These are phyloP conservation scores for Lucinisca nassula DNA, from an alignment of 2,888 invertebrate genomes.

Conservation along the genomic window DNA sequence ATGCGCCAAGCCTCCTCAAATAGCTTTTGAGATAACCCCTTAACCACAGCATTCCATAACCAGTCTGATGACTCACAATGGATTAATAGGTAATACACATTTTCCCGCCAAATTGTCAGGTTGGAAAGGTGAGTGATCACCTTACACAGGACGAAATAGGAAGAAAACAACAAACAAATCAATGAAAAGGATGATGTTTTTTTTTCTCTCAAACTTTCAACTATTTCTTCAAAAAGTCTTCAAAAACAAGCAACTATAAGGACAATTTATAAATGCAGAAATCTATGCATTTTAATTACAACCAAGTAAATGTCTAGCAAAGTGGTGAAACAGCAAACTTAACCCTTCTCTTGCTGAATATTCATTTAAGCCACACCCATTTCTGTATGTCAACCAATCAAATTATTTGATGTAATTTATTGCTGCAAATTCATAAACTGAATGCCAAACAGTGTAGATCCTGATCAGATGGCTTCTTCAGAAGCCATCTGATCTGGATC, in stretches of 20 bases:
- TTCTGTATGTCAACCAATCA: too few species aligned
- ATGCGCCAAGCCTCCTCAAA: too few species aligned
- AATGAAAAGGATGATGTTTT: neutral
- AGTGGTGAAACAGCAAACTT: too few species aligned
- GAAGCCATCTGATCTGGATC: too few species aligned
- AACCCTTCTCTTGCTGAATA: too few species aligned
- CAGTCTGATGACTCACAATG: slow-evolving; percentile 61
- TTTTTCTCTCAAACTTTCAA: neutral
- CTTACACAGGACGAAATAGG: neutral
- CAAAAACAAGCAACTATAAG: slow-evolving; percentile 8
- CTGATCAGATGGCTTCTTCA: too few species aligned
- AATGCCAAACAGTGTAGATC: too few species aligned
- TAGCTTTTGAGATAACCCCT: slow-evolving; percentile 57
- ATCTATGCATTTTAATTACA: neutral
- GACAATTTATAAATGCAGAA: neutral
- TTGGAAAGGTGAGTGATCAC: slow-evolving; percentile 22
- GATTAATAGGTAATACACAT: slow-evolving; percentile 16
- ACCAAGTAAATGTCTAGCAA: too few species aligned
- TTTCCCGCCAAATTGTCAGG: slow-evolving; percentile 74
- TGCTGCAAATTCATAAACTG: too few species aligned
- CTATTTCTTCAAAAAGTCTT: neutral
- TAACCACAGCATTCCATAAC: slow-evolving; percentile 49
- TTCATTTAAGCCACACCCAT: too few species aligned
- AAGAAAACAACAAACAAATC: neutral
- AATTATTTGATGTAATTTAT: too few species aligned